phyloP scores from a whole-genome alignment of 1,140 invertebrate genomes.

The Chymomyza costata region DNA sequence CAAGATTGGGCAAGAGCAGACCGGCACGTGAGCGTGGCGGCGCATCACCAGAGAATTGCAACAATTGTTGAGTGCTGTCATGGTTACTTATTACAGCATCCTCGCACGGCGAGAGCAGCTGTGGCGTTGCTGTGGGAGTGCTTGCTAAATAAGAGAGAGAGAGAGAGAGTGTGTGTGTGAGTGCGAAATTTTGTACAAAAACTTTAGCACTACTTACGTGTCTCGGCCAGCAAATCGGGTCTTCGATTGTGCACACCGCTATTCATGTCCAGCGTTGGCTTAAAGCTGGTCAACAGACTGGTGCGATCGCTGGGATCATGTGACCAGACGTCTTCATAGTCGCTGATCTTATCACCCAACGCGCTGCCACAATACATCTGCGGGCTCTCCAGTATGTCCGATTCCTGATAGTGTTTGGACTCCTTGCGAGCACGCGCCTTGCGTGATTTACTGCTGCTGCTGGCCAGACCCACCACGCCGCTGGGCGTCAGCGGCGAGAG shows the following conservation, averaged over 20 bases:
- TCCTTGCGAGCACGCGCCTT: conserved; percentile 76
- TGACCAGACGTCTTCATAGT: conserved; percentile 96
- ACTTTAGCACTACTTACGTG: conserved; percentile 77
- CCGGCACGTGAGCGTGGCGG: conserved; percentile 59
- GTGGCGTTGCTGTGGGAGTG: conserved; percentile 74
- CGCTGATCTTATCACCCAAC: conserved; percentile 92
- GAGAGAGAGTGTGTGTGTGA: not conserved
- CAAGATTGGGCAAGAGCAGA: conserved; percentile 49
- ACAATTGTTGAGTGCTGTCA: conserved; percentile 48
- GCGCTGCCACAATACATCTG: conserved; percentile 89
- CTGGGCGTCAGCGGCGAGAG: conserved; percentile 50
- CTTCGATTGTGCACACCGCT: conserved; percentile 78
- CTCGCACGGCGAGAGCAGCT: conserved; percentile 77
- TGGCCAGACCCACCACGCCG: conserved; percentile 6
- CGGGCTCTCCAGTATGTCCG: conserved; percentile 89
- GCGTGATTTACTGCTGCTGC: conserved; percentile 45
- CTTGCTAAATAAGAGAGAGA: conserved; percentile 45
- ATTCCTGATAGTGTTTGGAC: conserved; percentile 85
- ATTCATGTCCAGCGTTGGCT: conserved; percentile 66
- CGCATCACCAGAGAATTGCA: conserved; percentile 59
- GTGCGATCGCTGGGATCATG: conserved; percentile 78
- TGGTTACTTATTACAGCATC: conserved; percentile 15
- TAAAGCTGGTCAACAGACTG: conserved; percentile 76
- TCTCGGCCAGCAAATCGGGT: conserved; percentile 82
- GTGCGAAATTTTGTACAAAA: not conserved